A percentile compares a stretch with the other conserved stretches of the same genome.
phyloP scores from a whole-genome alignment of 2,797 vertebrate species.

The Hyperoplus lanceolatus region DNA sequence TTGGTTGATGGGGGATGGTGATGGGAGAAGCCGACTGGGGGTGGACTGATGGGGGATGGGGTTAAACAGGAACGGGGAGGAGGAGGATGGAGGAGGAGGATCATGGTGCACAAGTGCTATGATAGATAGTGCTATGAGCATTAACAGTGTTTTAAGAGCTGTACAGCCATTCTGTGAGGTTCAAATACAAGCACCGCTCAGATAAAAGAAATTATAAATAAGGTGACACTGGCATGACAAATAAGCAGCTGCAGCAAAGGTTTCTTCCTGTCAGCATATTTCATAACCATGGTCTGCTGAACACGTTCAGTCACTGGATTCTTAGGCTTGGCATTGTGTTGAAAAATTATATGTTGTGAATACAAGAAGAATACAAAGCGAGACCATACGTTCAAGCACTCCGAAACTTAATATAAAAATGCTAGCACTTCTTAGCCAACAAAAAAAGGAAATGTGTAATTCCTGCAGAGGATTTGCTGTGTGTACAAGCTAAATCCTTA shows the following conservation, averaged over 20 bases:
- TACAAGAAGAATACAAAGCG: slow-evolving; percentile 21
- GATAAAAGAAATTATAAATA: slow-evolving; percentile 28
- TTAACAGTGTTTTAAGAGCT: slow-evolving; percentile 16
- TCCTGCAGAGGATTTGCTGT: slow-evolving; percentile 44
- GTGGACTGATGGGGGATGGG: slow-evolving; percentile 66
- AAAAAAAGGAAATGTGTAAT: slow-evolving; percentile 32
- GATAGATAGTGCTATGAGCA: slow-evolving; percentile 10
- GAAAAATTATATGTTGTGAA: slow-evolving; percentile 37
- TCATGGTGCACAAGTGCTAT: slow-evolving; percentile 26
- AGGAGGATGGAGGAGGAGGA: slow-evolving; percentile 48
- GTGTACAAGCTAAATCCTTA: slow-evolving; percentile 41
- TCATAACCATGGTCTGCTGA: slow-evolving; percentile 59
- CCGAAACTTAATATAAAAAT: slow-evolving; percentile 49
- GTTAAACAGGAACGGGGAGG: slow-evolving; percentile 32
- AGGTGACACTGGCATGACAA: slow-evolving; percentile 50
- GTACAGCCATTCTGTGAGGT: slow-evolving; percentile 18
- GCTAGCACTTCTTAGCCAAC: slow-evolving; percentile 20
- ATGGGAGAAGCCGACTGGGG: slow-evolving; percentile 50
- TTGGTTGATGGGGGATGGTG: slow-evolving; percentile 70
- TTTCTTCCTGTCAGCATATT: slow-evolving; percentile 64
- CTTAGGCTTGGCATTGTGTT: slow-evolving; percentile 30
- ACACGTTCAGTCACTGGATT: slow-evolving; percentile 43
- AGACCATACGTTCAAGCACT: slow-evolving; percentile 26
- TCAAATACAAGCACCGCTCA: slow-evolving; percentile 18
- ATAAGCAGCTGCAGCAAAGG: slow-evolving; percentile 49